These are phyloP conservation scores for Gari tellinella DNA, from an alignment of 2,888 invertebrate species.

Conservation along the genomic window DNA sequence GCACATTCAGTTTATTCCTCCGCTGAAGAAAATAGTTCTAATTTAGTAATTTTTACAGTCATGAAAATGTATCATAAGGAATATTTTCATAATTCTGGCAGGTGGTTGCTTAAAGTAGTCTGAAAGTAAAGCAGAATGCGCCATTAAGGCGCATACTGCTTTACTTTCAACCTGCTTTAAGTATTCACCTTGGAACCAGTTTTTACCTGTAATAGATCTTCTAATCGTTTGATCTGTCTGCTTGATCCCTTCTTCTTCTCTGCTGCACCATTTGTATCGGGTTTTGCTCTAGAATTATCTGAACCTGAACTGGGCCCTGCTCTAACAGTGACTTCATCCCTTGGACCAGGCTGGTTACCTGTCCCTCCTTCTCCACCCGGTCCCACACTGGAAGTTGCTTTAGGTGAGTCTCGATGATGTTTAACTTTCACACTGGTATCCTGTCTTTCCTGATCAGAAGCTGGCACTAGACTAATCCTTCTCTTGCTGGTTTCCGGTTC, in stretches of 20 bases:
- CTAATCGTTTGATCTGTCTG: slow-evolving; percentile 70
- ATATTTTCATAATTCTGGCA: too few species aligned
- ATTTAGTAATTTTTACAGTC: too few species aligned
- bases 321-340: neutral
- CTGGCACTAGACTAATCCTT: neutral
- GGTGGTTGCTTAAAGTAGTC: too few species aligned
- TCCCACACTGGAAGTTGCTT: neutral
- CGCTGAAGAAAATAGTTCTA: too few species aligned
- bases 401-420: neutral
- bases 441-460: neutral
- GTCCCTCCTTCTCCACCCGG: neutral
- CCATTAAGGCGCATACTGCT: too few species aligned
- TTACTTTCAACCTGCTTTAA: too few species aligned
- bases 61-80: too few species aligned
- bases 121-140: too few species aligned
- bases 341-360: neutral
- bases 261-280: neutral
- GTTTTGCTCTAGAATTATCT: slow-evolving; percentile 11
- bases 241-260: slow-evolving; percentile 59
- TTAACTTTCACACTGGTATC: slow-evolving; percentile 2
- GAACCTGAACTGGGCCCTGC: neutral
- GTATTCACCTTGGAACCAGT: neutral
- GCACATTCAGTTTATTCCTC: too few species aligned
- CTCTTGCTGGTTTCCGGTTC: neutral
- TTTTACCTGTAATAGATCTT: slow-evolving; percentile 73